phyloP scores from a whole-genome alignment of 2,888 invertebrate genomes.

The Troglohyphantes excavatus region DNA sequence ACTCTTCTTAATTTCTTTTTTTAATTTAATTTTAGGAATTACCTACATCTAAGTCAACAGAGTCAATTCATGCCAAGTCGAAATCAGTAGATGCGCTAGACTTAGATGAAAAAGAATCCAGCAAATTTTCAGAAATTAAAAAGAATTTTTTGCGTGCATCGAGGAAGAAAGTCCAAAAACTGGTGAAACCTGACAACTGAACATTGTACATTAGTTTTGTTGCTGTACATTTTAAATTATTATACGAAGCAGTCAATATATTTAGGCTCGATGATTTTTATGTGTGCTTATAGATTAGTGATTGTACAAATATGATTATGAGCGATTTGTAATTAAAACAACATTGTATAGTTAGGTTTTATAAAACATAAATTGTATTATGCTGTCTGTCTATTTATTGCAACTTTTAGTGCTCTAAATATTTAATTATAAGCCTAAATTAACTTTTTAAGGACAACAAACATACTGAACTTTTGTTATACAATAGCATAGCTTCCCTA shows the following conservation, averaged over 20 bases:
- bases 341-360: conserved; percentile 5
- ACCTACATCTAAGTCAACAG: conserved; percentile 59
- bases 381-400: no score
- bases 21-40: no score
- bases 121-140: conserved; percentile 52
- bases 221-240: conserved; percentile 31
- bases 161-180: conserved; percentile 65
- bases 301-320: neutral
- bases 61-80: conserved; percentile 41
- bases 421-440: no score
- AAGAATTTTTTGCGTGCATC: conserved; percentile 67
- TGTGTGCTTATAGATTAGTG: neutral
- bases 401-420: no score
- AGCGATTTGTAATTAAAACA: neutral
- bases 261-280: neutral
- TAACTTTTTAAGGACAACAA: no score
- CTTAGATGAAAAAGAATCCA: conserved; percentile 64
- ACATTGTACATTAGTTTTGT: neutral
- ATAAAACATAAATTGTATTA: neutral
- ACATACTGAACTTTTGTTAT: no score
- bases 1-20: no score
- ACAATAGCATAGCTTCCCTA: no score
- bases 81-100: conserved; percentile 60
- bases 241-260: conserved; percentile 1
- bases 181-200: conserved; percentile 29